These are phyloP conservation scores for Falco naumanni DNA, from an alignment of 2,797 vertebrate species.

Conservation along the genomic window DNA sequence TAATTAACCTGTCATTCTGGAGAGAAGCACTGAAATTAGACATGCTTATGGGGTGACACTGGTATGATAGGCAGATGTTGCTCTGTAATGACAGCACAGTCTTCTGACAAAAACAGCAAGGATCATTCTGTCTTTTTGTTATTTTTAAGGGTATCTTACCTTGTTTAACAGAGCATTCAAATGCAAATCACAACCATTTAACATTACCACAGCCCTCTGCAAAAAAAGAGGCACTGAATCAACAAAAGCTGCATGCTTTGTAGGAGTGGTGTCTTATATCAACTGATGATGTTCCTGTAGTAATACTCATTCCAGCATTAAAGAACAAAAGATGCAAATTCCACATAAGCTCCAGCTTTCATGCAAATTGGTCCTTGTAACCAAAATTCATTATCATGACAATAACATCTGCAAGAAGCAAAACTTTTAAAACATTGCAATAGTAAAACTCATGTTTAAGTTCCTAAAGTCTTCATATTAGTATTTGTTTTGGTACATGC, in stretches of 20 bases:
- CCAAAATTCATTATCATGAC: conserved; percentile 19
- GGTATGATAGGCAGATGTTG: background rate
- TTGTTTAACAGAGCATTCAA: conserved; percentile 47
- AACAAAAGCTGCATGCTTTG: background rate
- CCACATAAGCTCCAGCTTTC: background rate
- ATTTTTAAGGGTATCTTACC: conserved; percentile 49
- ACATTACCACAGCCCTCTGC: background rate
- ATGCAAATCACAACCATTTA: conserved; percentile 48
- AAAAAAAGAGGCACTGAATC: background rate
- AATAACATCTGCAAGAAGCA: background rate
- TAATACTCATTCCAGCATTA: conserved; percentile 21
- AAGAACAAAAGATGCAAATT: conserved; percentile 36
- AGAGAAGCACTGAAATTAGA: background rate
- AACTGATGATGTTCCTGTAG: background rate
- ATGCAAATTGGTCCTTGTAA: conserved; percentile 32
- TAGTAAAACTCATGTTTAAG: background rate
- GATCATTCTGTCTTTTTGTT: background rate
- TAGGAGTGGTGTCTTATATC: background rate
- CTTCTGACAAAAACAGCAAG: background rate
- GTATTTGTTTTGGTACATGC: background rate
- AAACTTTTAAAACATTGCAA: background rate
- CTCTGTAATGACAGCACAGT: background rate
- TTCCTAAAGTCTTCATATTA: background rate
- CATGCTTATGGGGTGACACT: background rate
- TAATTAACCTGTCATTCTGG: background rate